Evolutionary conservation across 2,888 invertebrate species (phyloP), one percentile per base, ranked within the genome.

Genomic region (Cheiracanthium punctorium): DNA sequence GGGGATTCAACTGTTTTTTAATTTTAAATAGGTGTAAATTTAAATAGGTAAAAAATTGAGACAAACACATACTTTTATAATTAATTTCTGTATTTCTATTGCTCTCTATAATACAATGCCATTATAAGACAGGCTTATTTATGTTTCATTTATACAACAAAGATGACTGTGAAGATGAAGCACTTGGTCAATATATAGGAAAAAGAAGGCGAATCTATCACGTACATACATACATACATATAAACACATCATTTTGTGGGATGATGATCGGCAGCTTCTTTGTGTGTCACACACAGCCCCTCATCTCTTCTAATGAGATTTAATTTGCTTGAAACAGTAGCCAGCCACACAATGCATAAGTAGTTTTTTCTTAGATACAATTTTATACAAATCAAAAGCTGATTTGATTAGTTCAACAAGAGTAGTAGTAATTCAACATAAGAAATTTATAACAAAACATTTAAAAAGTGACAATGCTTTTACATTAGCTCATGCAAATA

Each of bases 81-180:
- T 86, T 80, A 86, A 86, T 86, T 75, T 84, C 72, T 84, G 82
- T 84, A 84, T 84, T 84, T 80, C 64, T 82, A 82, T 86, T 80
- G 74, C 80, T 75, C 70, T 86, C 85, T 86, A 80, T 86, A 86
- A 76, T 80, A 86, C 85, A 86, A 70, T 80, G 85, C 75, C 85
- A 79, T 79, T 75, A 72, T 85, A 82, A 82, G 76, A 82, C 72
- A 77, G 80, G 80, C 75, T 80, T 75, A 67, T 67, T 76, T 70
- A 20, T 73, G 58, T 28, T 43, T 48, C 70, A 30, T 74, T 86
- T 86, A 70, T 86, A 86, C 85, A 86, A 86, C 85, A 86, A 86
- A 80, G 85, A 86, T 86, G 85, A 86, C 75, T 75, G 85, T 86
- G 85, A 86, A 74, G 75, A 86, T 86, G 85, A 86, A 86, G 85